A percentile compares a stretch with the other conserved stretches of the same genome.
These are phyloP conservation scores for Mesorhabditis spiculigera DNA, from an alignment of 2,888 invertebrate species.

Conservation along the genomic window DNA sequence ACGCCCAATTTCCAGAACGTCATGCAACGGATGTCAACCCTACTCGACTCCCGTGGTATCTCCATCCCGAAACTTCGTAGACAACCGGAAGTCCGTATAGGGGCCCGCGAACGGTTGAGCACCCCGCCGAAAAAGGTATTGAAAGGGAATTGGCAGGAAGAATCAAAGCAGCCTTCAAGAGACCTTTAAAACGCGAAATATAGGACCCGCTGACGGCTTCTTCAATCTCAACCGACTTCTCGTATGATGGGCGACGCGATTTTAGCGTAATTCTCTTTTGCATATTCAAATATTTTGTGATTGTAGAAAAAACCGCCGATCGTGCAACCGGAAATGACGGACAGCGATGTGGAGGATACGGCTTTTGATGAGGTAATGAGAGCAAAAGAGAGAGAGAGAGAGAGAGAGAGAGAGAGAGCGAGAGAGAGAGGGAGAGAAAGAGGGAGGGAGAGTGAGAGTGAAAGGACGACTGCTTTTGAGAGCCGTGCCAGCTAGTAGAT, in stretches of 20 bases:
- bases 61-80: constrained; percentile 27
- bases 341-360: constrained; percentile 46
- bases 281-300: not conserved
- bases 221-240: constrained; percentile 49
- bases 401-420: too few species aligned
- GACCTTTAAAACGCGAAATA: constrained; percentile 12
- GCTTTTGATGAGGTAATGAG: constrained; percentile 21
- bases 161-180: not conserved
- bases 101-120: constrained; percentile 49
- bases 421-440: too few species aligned
- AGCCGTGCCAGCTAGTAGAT: too few species aligned
- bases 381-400: too few species aligned
- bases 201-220: constrained; percentile 39
- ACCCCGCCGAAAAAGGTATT: constrained; percentile 42
- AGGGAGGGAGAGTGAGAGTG: too few species aligned
- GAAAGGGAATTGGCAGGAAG: not conserved
- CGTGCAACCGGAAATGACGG: constrained; percentile 51
- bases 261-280: not conserved
- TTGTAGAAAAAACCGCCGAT: constrained; percentile 32
- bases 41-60: constrained; percentile 29
- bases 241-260: constrained; percentile 19
- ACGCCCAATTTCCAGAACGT: constrained; percentile 22
- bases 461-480: too few species aligned
- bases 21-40: constrained; percentile 38
- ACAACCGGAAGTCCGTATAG: constrained; percentile 35